These are phyloP conservation scores for Hirudinaria manillensis DNA, from an alignment of 2,888 invertebrate genomes.

Conservation along the genomic window DNA sequence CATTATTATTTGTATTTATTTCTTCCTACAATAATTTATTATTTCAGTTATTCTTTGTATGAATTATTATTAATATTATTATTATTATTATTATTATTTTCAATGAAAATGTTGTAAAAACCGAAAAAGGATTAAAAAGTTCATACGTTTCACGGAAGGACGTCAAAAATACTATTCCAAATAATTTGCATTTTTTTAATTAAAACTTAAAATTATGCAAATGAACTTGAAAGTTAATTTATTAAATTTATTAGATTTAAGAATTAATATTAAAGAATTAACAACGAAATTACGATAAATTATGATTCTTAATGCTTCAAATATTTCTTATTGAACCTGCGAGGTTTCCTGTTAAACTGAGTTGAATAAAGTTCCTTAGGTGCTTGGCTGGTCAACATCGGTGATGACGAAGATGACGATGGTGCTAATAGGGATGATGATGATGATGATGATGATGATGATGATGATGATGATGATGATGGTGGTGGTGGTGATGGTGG, in stretches of 20 bases:
- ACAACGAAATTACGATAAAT: too few species aligned
- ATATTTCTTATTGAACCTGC: too few species aligned
- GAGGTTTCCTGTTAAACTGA: too few species aligned
- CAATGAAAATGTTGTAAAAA: background rate
- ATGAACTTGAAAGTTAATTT: too few species aligned
- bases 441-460: conserved; percentile 1
- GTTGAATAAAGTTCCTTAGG: too few species aligned
- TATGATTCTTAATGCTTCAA: too few species aligned
- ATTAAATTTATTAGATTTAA: too few species aligned
- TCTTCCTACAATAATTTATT: conserved; percentile 1
- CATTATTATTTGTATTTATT: conserved; percentile 20
- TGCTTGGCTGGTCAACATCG: background rate
- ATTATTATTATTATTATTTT: conserved; percentile 24
- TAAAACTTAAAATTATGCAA: too few species aligned
- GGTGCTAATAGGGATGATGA: background rate
- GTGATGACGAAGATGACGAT: conserved; percentile 1
- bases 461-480: background rate
- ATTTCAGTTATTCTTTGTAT: conserved; percentile 19
- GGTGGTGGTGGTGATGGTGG: background rate
- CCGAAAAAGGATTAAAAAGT: background rate
- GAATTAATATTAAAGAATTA: too few species aligned
- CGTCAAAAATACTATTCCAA: too few species aligned
- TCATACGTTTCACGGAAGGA: too few species aligned
- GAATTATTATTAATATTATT: conserved; percentile 23
- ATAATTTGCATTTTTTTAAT: too few species aligned